Percentiles rank a stretch among this genome's conserved stretches.
Evolutionary conservation across 2,797 vertebrate genomes (phyloP).

Genomic region (Oreonectes daqikongensis): DNA sequence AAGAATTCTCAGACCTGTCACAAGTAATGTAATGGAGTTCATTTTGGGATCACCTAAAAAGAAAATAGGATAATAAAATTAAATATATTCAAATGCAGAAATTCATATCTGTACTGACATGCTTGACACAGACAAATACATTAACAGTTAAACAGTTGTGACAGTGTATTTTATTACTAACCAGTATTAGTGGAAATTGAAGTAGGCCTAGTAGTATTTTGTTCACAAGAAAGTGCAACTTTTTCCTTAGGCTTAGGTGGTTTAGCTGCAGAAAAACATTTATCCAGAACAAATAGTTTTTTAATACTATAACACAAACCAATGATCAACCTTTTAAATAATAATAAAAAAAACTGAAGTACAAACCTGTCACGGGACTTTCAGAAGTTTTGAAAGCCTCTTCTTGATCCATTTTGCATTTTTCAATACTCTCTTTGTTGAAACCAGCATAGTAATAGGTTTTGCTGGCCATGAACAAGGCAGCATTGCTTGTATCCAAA

Average conservation of each 20-base stretch:
- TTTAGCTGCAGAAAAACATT: background rate
- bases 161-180: slow-evolving; percentile 27
- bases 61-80: no score
- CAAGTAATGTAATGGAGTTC: slow-evolving; percentile 62
- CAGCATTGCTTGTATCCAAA: fast-evolving
- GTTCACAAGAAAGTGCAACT: fast-evolving
- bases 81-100: background rate
- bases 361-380: background rate
- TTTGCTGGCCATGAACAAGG: background rate
- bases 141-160: no score
- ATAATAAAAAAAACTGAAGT: background rate
- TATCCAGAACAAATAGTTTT: background rate
- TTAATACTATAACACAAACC: background rate
- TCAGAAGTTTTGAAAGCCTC: fast-evolving
- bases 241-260: fast-evolving
- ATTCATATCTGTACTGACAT: no score
- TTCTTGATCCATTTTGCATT: slow-evolving; percentile 14
- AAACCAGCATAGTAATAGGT: slow-evolving; percentile 57
- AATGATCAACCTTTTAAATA: background rate
- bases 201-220: background rate
- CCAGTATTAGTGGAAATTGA: background rate
- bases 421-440: background rate
- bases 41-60: slow-evolving; percentile 54
- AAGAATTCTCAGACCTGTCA: slow-evolving; percentile 65
- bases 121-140: no score